Conservation (phyloP, 1,140 invertebrate species). For the Drosophila pallidifrons region DNA sequence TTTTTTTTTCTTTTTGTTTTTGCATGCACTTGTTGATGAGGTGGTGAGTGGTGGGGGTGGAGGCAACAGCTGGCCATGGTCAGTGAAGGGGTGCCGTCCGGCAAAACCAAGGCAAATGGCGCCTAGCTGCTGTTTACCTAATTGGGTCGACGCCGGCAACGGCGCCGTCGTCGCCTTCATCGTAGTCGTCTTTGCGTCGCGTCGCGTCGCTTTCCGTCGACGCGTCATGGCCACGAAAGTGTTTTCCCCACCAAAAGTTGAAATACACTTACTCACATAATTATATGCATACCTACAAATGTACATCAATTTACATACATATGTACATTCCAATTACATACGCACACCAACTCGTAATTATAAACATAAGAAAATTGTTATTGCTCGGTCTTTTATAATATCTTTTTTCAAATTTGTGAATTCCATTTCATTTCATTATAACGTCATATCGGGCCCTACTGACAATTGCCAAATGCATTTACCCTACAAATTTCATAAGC, state of each 20-base stretch:
- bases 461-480: too few relatives aligned
- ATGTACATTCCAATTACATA: not conserved
- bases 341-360: not conserved
- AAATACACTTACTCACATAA: conserved; percentile 5
- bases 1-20: conserved; percentile 15
- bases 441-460: too few relatives aligned
- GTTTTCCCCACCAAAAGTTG: conserved; percentile 33
- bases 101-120: conserved; percentile 64
- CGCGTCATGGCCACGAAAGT: conserved; percentile 60
- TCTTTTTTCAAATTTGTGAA: too few relatives aligned
- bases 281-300: not conserved
- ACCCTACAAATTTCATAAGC: too few relatives aligned
- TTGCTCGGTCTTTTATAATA: too few relatives aligned
- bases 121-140: conserved; percentile 69
- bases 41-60: conserved; percentile 15
- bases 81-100: conserved; percentile 38
- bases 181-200: not conserved
- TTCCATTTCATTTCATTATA: too few relatives aligned
- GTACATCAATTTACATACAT: conserved; percentile 7
- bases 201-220: conserved; percentile 17
- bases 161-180: conserved; percentile 30
- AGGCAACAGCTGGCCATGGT: conserved; percentile 29
- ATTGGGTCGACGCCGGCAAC: conserved; percentile 66
- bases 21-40: conserved; percentile 40
- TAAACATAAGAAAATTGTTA: not conserved